These are phyloP conservation scores for Erpornis zantholeuca DNA, from an alignment of 2,113 vertebrate genomes.

Conservation along the genomic window DNA sequence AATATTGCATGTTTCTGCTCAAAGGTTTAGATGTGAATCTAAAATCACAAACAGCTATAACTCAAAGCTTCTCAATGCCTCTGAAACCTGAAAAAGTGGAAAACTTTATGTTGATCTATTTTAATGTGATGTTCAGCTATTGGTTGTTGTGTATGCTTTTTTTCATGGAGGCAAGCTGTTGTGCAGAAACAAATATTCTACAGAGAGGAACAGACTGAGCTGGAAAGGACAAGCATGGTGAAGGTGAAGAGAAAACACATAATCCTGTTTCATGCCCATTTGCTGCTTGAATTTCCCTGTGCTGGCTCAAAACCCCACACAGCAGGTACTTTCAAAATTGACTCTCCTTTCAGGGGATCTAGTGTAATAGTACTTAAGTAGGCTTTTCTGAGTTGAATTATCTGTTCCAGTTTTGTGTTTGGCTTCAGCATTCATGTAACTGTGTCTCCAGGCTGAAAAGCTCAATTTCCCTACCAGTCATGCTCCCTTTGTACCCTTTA, in stretches of 20 bases:
- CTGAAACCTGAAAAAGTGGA: background rate
- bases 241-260: background rate
- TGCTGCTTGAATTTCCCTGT: constrained; percentile 1
- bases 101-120: background rate
- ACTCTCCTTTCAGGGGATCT: background rate
- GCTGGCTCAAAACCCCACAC: background rate
- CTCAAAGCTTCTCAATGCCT: background rate
- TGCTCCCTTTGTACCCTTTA: background rate
- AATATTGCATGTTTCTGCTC: background rate
- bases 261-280: constrained; percentile 24
- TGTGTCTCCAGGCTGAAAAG: constrained; percentile 16
- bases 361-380: background rate
- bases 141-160: background rate
- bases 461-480: constrained; percentile 4
- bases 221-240: background rate
- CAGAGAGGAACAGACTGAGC: background rate
- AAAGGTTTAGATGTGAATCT: background rate
- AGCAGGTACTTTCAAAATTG: constrained; percentile 7
- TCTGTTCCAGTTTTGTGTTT: constrained; percentile 13
- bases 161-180: background rate
- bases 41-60: background rate
- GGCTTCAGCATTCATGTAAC: background rate
- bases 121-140: background rate
- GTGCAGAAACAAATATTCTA: background rate
- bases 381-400: constrained; percentile 17